These are phyloP conservation scores for Thera britannica DNA, from an alignment of 2,888 invertebrate genomes.

Conservation along the genomic window DNA sequence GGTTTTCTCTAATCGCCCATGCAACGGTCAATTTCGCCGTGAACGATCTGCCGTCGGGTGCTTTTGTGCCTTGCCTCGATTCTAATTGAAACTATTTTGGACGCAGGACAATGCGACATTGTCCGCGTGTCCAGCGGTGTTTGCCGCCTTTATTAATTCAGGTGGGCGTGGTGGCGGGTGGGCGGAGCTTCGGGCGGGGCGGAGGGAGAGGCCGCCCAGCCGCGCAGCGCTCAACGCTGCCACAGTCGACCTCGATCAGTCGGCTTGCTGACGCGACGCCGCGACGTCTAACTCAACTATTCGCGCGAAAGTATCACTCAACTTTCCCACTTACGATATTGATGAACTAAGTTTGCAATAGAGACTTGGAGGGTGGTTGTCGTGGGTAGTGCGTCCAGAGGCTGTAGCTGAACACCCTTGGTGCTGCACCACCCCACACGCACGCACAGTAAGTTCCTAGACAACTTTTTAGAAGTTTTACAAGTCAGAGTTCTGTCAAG, in stretches of 20 bases:
- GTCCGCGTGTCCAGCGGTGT: constrained; percentile 83
- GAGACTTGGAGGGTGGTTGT: constrained; percentile 45
- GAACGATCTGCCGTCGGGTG: constrained; percentile 72
- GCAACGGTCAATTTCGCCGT: constrained; percentile 75
- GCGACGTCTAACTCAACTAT: constrained; percentile 68
- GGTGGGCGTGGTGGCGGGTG: constrained; percentile 71
- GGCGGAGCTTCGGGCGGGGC: constrained; percentile 69
- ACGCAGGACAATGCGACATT: constrained; percentile 81
- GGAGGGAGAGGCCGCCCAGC: constrained; percentile 51
- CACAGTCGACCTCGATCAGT: constrained; percentile 59
- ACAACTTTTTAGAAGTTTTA: constrained; percentile 28
- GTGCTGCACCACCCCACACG: constrained; percentile 67
- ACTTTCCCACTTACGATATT: constrained; percentile 61
- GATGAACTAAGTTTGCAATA: constrained; percentile 41
- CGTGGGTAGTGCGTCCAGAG: constrained; percentile 49
- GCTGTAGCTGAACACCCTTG: constrained; percentile 51
- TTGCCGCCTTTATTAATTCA: constrained; percentile 84
- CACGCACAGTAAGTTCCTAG: constrained; percentile 72
- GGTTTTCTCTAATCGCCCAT: constrained; percentile 63
- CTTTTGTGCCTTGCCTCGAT: constrained; percentile 79
- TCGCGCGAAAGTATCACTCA: constrained; percentile 55
- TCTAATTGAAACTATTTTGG: constrained; percentile 85
- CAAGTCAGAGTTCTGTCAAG: neutral
- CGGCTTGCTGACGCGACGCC: constrained; percentile 76
- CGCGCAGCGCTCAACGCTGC: constrained; percentile 57